Conservation (phyloP, 1,140 invertebrate species). For the Drosophila triauraria region DNA sequence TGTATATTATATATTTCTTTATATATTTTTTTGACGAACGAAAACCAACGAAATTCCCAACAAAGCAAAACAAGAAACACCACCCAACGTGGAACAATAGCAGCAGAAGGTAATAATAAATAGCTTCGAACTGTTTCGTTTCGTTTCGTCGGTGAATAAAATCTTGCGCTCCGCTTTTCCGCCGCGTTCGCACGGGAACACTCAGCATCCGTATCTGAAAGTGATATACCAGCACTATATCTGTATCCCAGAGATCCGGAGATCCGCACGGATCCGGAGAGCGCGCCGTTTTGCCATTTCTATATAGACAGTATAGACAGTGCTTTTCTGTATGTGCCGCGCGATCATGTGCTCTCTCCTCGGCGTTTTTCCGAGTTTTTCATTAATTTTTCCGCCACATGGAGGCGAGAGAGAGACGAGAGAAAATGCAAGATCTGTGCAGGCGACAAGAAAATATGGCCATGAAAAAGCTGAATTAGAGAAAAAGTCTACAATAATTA, state of each 20-base stretch:
- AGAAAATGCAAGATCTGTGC: not conserved
- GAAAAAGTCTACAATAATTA: no score
- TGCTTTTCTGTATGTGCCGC: conserved; percentile 13
- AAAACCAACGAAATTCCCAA: conserved; percentile 25
- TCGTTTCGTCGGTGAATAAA: conserved; percentile 23
- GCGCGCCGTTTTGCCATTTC: not conserved
- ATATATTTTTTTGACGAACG: not conserved
- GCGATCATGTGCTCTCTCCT: not conserved
- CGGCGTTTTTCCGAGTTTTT: not conserved
- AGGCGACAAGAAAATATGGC: not conserved
- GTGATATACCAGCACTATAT: conserved; percentile 59
- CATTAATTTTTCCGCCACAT: conserved; percentile 6
- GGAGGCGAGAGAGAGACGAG: not conserved
- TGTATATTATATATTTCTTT: conserved; percentile 8
- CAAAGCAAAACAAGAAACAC: conserved; percentile 37
- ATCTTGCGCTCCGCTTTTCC: conserved; percentile 62
- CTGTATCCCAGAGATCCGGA: conserved; percentile 26
- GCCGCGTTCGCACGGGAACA: conserved; percentile 58
- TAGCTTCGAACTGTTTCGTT: conserved; percentile 26
- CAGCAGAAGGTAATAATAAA: conserved; percentile 42
- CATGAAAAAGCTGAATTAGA: not conserved
- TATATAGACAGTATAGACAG: conserved; percentile 7
- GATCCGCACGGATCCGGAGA: not conserved
- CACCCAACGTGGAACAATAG: conserved; percentile 34
- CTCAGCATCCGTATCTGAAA: conserved; percentile 74